Evolutionary conservation across 2,113 vertebrate genomes (phyloP).

Genomic region (Hippocampus zosterae): DNA sequence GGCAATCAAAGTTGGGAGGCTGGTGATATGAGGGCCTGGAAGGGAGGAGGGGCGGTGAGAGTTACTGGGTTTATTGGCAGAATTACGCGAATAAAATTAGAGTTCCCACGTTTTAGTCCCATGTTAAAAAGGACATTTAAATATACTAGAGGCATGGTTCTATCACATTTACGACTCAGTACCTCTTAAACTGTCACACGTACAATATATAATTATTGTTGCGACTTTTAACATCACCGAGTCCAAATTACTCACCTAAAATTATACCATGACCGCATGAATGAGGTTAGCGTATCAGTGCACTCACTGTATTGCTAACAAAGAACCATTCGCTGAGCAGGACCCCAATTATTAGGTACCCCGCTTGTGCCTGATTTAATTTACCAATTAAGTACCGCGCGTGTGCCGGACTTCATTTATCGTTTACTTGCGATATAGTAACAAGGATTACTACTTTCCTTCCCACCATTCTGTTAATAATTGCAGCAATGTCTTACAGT

Average conservation of each 20-base stretch:
- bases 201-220: not conserved
- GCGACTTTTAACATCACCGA: not conserved
- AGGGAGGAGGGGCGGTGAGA: too few relatives aligned
- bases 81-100: not conserved
- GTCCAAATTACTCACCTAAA: not conserved
- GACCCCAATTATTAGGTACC: not conserved
- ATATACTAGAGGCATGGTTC: too few relatives aligned
- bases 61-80: not conserved
- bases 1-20: too few relatives aligned
- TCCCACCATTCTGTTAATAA: too few relatives aligned
- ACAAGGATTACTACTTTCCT: too few relatives aligned
- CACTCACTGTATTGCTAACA: not conserved
- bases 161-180: not conserved
- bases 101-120: not conserved
- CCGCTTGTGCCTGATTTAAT: not conserved
- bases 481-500: not conserved
- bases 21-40: too few relatives aligned
- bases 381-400: not conserved
- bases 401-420: not conserved
- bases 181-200: not conserved
- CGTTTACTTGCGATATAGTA: too few relatives aligned
- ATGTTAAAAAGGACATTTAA: too few relatives aligned
- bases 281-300: not conserved
- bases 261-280: not conserved
- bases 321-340: not conserved